Evolutionary conservation across 1,140 invertebrate species (phyloP).

Genomic region (Leguminivora glycinivorella): DNA sequence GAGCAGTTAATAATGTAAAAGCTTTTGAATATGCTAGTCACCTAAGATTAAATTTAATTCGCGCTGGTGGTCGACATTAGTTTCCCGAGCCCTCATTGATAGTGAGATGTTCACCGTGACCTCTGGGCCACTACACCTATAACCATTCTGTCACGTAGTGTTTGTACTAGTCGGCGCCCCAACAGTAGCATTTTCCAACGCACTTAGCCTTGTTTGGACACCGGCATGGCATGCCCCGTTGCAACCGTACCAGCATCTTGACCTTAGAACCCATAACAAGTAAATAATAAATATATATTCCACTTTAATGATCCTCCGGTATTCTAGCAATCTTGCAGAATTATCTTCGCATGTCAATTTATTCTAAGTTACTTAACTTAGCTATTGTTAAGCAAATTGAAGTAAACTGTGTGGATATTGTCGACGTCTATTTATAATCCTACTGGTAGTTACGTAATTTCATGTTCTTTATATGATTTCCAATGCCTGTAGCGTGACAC

Average conservation of each 20-base stretch:
- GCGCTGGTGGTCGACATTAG: constrained; percentile 36
- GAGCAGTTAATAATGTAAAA: not conserved
- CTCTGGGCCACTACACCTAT: constrained; percentile 46
- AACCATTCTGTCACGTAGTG: constrained; percentile 44
- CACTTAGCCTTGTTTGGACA: constrained; percentile 59
- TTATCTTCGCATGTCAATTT: constrained; percentile 36
- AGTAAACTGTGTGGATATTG: constrained; percentile 34
- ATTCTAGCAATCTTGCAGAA: constrained; percentile 4
- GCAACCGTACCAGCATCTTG: constrained; percentile 58
- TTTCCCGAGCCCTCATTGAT: constrained; percentile 38
- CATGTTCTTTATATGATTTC: constrained; percentile 42
- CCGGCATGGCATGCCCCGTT: constrained; percentile 46
- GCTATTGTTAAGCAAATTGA: constrained; percentile 42
- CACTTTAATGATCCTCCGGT: constrained; percentile 5
- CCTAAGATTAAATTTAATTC: not conserved
- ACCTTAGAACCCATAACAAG: constrained; percentile 50
- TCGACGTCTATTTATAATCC: constrained; percentile 33
- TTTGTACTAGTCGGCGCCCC: constrained; percentile 35
- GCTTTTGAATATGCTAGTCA: not conserved
- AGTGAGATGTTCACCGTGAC: constrained; percentile 58
- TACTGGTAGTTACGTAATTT: constrained; percentile 40
- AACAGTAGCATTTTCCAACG: constrained; percentile 32
- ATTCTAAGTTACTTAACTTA: constrained; percentile 35
- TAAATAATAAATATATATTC: constrained; percentile 35
- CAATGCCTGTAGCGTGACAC: constrained; percentile 45